Percentiles rank a stretch among this genome's conserved stretches.
These are phyloP conservation scores for Corbicula japonica DNA, from an alignment of 2,888 invertebrate genomes.

Conservation along the genomic window DNA sequence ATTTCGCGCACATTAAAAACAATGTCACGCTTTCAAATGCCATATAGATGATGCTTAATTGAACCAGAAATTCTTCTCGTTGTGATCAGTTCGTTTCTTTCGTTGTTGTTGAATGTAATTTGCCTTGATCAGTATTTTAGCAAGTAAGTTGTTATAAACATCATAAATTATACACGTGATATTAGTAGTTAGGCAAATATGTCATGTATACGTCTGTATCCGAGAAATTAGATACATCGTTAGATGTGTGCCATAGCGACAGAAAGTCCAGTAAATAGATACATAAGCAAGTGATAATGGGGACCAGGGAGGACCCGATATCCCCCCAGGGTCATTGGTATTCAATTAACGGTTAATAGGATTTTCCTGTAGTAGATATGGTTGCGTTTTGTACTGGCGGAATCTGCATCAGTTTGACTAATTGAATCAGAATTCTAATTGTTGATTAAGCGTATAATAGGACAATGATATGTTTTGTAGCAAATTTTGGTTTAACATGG, in stretches of 20 bases:
- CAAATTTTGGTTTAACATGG: background rate
- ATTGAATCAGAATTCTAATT: background rate
- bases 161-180: too few relatives aligned
- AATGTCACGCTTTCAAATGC: too few relatives aligned
- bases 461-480: background rate
- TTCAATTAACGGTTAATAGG: conserved; percentile 33
- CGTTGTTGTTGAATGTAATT: too few relatives aligned
- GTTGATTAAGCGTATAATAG: background rate
- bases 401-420: background rate
- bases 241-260: background rate
- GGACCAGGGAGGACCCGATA: background rate
- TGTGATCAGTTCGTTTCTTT: too few relatives aligned
- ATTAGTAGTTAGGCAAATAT: too few relatives aligned
- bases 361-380: conserved; percentile 13
- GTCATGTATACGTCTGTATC: too few relatives aligned
- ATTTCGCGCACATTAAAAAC: too few relatives aligned
- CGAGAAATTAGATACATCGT: background rate
- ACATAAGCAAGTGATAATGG: background rate
- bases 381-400: background rate
- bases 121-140: too few relatives aligned
- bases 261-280: background rate
- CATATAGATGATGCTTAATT: too few relatives aligned
- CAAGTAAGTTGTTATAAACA: too few relatives aligned
- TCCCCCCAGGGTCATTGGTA: conserved; percentile 25
- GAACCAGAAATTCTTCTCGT: too few relatives aligned